Percentiles rank a stretch among this genome's conserved stretches.
These are phyloP conservation scores for Mallotus villosus DNA, from an alignment of 2,797 vertebrate species.

Conservation along the genomic window DNA sequence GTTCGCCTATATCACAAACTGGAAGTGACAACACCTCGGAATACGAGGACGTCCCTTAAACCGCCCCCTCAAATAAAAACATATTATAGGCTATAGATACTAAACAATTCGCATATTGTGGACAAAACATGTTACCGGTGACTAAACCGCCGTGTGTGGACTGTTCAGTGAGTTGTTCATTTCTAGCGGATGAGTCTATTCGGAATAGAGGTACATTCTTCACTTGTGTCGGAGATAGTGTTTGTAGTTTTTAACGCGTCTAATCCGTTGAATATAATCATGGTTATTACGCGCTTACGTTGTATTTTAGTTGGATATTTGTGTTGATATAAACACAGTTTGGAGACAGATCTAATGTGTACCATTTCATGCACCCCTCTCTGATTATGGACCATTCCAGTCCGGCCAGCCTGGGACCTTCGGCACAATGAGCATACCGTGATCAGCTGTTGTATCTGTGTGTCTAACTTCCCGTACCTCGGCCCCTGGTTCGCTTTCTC, in stretches of 20 bases:
- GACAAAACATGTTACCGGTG: no score
- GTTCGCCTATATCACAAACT: no score
- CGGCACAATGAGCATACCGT: conserved; percentile 40
- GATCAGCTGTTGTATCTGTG: conserved; percentile 68
- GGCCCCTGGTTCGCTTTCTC: conserved; percentile 17
- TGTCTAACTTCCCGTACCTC: conserved; percentile 45
- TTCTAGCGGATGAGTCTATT: conserved; percentile 31
- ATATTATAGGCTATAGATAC: no score
- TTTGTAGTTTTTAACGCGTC: not conserved
- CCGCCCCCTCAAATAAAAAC: no score
- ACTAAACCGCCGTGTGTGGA: conserved; percentile 31
- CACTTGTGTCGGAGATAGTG: not conserved
- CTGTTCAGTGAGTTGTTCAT: conserved; percentile 14
- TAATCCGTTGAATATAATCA: not conserved
- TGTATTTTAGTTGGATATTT: not conserved
- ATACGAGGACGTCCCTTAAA: no score
- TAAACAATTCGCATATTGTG: no score
- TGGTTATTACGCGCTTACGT: not conserved
- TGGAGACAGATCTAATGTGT: not conserved
- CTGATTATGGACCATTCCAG: conserved; percentile 64
- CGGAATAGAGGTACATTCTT: not conserved
- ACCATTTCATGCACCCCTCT: not conserved
- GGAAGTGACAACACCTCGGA: no score
- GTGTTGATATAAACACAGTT: not conserved
- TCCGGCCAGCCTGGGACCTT: conserved; percentile 40